Percentiles rank a stretch among this genome's conserved stretches.
Evolutionary conservation across 2,888 invertebrate species (phyloP).

Genomic region (Eledona agricola): DNA sequence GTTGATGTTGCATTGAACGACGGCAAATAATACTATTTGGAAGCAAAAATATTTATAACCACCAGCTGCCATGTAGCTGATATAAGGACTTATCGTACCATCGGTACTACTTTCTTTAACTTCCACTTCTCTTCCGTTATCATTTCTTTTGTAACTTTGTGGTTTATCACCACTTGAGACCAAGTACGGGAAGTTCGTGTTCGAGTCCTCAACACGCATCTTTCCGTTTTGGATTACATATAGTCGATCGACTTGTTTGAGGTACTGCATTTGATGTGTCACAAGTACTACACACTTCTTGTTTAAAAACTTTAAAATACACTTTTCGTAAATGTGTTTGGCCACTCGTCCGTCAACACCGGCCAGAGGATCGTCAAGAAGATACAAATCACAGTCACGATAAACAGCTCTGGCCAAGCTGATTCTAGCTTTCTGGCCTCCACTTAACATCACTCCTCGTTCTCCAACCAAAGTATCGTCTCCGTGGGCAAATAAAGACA

Average conservation of each 20-base stretch:
- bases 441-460: constrained; percentile 29
- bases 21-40: constrained; percentile 2
- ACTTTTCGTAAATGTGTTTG: constrained; percentile 27
- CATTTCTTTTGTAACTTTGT: constrained; percentile 1
- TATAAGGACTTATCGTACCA: too few species aligned
- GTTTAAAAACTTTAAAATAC: constrained; percentile 20
- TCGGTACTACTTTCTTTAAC: too few species aligned
- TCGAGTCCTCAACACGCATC: neutral
- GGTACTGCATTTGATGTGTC: constrained; percentile 22
- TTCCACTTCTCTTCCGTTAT: too few species aligned
- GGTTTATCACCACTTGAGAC: too few species aligned
- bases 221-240: constrained; percentile 1
- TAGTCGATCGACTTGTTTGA: constrained; percentile 17
- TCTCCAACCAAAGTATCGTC: constrained; percentile 30
- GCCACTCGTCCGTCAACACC: constrained; percentile 26
- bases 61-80: too few species aligned
- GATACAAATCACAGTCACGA: constrained; percentile 29
- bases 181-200: neutral
- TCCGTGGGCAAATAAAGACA: constrained; percentile 15
- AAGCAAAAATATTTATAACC: too few species aligned
- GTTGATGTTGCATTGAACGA: constrained; percentile 1
- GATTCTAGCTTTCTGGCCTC: constrained; percentile 29
- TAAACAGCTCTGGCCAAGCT: constrained; percentile 34
- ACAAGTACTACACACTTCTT: constrained; percentile 32
- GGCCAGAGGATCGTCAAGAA: constrained; percentile 31